A percentile compares a stretch with the other conserved stretches of the same genome.
Conservation (phyloP, 30 jellyfish, hydroid and myxozoan species). For the Aurelia aurita complex sp. Pacific region DNA sequence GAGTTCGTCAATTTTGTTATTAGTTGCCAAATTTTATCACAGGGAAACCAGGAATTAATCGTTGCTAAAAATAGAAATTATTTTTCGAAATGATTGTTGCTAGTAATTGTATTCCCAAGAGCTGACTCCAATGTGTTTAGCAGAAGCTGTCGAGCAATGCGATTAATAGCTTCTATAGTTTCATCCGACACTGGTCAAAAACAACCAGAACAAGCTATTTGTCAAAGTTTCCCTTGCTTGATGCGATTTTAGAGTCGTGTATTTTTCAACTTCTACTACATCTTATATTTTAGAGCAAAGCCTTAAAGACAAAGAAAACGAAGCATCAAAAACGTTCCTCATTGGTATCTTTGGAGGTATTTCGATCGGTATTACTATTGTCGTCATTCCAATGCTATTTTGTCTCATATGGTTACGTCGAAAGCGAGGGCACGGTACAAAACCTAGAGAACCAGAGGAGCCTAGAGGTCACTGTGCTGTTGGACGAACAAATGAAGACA, state of each 20-base stretch:
- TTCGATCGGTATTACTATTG: constrained; percentile 12
- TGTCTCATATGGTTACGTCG: not conserved
- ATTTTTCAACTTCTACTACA: not conserved
- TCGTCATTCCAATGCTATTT: not conserved
- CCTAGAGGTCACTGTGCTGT: too few species aligned
- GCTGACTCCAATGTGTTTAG: too few species aligned
- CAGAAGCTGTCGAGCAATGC: too few species aligned
- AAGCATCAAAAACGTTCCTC: not conserved
- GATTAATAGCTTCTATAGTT: too few species aligned
- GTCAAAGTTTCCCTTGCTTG: not conserved
- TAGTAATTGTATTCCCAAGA: too few species aligned
- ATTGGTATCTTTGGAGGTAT: constrained; percentile 19
- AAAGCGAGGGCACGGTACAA: not conserved
- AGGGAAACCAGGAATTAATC: too few species aligned
- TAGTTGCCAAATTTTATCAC: too few species aligned
- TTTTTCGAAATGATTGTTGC: too few species aligned
- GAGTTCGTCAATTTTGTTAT: too few species aligned
- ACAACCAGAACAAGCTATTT: not conserved
- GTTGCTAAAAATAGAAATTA: too few species aligned
- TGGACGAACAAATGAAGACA: too few species aligned
- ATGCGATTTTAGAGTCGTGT: not conserved
- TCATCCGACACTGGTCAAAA: too few species aligned
- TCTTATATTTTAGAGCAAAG: not conserved
- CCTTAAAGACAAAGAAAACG: not conserved
- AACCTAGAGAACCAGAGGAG: not conserved